Conservation (phyloP, 2,888 invertebrate genomes). For the Byasa hedistus region DNA sequence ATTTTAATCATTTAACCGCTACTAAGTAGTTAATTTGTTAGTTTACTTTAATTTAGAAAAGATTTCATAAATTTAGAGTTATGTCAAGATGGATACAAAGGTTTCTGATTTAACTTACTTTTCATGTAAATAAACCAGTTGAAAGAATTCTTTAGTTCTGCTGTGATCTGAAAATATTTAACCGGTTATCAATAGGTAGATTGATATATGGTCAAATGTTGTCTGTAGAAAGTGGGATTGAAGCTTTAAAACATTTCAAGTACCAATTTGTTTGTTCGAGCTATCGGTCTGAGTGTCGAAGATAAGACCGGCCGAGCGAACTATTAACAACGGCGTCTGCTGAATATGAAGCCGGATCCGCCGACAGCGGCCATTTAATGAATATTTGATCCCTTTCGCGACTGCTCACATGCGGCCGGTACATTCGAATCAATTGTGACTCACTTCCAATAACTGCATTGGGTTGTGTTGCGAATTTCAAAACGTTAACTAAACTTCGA, state of each 20-base stretch:
- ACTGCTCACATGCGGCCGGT: conserved; percentile 48
- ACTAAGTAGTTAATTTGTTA: too few relatives aligned
- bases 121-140: too few relatives aligned
- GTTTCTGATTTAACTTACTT: too few relatives aligned
- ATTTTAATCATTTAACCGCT: too few relatives aligned
- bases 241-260: conserved; percentile 34
- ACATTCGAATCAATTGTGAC: conserved; percentile 63
- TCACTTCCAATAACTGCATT: conserved; percentile 37
- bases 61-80: too few relatives aligned
- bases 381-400: conserved; percentile 65
- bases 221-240: too few relatives aligned
- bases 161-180: too few relatives aligned
- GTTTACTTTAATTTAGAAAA: too few relatives aligned
- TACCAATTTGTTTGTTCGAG: conserved; percentile 47
- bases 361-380: conserved; percentile 61
- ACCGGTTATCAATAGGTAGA: too few relatives aligned
- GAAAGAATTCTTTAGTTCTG: too few relatives aligned
- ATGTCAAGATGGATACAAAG: too few relatives aligned
- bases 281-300: conserved; percentile 61
- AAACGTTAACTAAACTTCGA: conserved; percentile 9
- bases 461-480: conserved; percentile 37
- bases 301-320: conserved; percentile 63
- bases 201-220: too few relatives aligned
- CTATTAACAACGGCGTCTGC: conserved; percentile 68
- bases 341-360: conserved; percentile 63